Conservation (phyloP, 2,113 vertebrate species). For the Nematolebias whitei region DNA sequence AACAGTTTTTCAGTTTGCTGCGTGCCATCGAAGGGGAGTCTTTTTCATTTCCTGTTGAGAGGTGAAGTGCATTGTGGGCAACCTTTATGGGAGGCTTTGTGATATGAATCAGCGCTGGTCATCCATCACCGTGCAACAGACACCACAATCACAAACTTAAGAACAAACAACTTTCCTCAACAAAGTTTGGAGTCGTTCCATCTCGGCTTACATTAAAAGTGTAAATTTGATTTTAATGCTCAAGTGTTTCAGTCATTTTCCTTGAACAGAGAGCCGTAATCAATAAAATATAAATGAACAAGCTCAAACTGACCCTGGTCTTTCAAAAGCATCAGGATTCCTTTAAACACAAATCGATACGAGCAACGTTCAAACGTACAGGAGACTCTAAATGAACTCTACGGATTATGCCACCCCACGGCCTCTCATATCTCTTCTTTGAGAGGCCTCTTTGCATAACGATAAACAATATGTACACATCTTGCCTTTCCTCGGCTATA, state of each 20-base stretch:
- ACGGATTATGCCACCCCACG: slow-evolving; percentile 40
- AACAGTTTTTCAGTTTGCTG: slow-evolving; percentile 28
- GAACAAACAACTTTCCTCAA: slow-evolving; percentile 30
- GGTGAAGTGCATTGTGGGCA: slow-evolving; percentile 63
- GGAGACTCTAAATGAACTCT: slow-evolving; percentile 53
- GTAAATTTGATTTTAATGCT: slow-evolving; percentile 5
- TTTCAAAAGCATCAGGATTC: slow-evolving; percentile 33
- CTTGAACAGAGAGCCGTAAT: slow-evolving; percentile 11
- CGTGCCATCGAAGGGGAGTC: slow-evolving; percentile 39
- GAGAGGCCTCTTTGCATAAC: slow-evolving; percentile 48
- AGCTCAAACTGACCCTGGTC: slow-evolving; percentile 25
- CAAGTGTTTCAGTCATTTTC: background rate
- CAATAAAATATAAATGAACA: slow-evolving; percentile 18
- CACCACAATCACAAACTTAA: slow-evolving; percentile 17
- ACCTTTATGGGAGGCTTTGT: slow-evolving; percentile 46
- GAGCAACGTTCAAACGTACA: slow-evolving; percentile 44
- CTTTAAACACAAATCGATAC: slow-evolving; percentile 60
- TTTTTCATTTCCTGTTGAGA: slow-evolving; percentile 71
- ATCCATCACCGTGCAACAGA: slow-evolving; percentile 57
- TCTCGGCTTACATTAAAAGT: background rate
- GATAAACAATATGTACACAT: slow-evolving; percentile 39
- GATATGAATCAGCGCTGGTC: slow-evolving; percentile 56
- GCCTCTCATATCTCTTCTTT: slow-evolving; percentile 39
- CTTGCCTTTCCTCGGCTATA: slow-evolving; percentile 24
- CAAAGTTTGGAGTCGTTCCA: slow-evolving; percentile 24